These are phyloP conservation scores for Chitala chitala DNA, from an alignment of 2,113 vertebrate species.

Conservation along the genomic window DNA sequence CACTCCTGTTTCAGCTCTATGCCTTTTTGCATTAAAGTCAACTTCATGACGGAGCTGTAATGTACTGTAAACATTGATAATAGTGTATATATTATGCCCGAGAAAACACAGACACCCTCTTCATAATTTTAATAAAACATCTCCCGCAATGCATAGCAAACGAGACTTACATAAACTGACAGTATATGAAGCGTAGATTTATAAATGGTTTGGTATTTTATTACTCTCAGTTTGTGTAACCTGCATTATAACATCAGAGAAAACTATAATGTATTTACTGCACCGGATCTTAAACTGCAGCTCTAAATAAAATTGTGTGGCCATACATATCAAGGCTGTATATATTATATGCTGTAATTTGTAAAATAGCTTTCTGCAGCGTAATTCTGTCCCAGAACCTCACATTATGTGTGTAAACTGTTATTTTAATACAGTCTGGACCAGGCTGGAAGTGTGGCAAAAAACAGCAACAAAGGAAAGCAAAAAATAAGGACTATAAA, in stretches of 20 bases:
- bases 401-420: neutral
- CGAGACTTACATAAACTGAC: too few species aligned
- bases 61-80: too few species aligned
- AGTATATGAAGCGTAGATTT: too few species aligned
- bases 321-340: neutral
- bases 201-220: neutral
- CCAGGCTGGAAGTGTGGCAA: neutral
- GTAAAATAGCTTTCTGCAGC: neutral
- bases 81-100: too few species aligned
- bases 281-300: neutral
- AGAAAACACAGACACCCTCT: too few species aligned
- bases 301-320: neutral
- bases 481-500: neutral
- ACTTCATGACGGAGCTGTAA: too few species aligned
- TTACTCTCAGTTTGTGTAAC: neutral
- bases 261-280: neutral
- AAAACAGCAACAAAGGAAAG: slow-evolving; percentile 4
- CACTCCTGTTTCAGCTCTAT: too few species aligned
- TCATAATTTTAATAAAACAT: too few species aligned
- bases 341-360: neutral
- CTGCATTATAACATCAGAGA: neutral
- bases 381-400: neutral
- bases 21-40: too few species aligned
- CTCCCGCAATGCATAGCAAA: too few species aligned
- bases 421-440: neutral